A percentile compares a stretch with the other conserved stretches of the same genome.
Conservation (phyloP, 2,888 invertebrate genomes). For the Calliphora vomitoria region DNA sequence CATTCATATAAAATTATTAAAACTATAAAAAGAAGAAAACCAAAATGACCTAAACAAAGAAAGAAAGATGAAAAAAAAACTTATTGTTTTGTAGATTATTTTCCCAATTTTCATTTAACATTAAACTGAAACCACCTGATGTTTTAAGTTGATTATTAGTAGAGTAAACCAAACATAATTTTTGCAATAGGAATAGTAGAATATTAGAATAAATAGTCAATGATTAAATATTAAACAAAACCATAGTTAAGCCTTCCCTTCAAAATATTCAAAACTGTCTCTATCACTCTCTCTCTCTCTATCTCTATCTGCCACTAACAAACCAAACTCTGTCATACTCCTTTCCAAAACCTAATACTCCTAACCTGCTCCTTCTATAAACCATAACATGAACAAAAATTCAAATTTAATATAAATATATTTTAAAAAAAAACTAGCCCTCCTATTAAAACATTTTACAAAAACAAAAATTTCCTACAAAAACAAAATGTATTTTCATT, state of each 20-base stretch:
- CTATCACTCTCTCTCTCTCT: conserved; percentile 11
- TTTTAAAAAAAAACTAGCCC: conserved; percentile 70
- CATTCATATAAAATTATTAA: conserved; percentile 25
- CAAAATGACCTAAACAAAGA: conserved; percentile 31
- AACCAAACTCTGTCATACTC: conserved; percentile 15
- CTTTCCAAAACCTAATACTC: neutral
- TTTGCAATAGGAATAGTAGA: conserved; percentile 66
- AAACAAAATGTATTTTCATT: conserved; percentile 67
- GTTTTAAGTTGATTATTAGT: conserved; percentile 67
- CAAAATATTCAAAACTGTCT: conserved; percentile 11
- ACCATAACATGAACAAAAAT: conserved; percentile 31
- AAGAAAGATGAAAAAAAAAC: conserved; percentile 3
- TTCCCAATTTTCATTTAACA: conserved; percentile 51
- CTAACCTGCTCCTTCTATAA: conserved; percentile 29
- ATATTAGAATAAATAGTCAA: conserved; percentile 68
- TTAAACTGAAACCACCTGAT: conserved; percentile 69
- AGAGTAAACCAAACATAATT: conserved; percentile 61
- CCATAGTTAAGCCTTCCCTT: conserved; percentile 45
- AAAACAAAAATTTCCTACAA: conserved; percentile 61
- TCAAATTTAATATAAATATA: conserved; percentile 46
- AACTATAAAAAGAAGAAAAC: conserved; percentile 11
- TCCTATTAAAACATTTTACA: conserved; percentile 74
- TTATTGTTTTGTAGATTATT: conserved; percentile 66
- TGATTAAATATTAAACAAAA: conserved; percentile 51
- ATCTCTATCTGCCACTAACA: conserved; percentile 12